Conservation (phyloP, 2,113 vertebrate species). For the Hippocampus mohnikei region DNA sequence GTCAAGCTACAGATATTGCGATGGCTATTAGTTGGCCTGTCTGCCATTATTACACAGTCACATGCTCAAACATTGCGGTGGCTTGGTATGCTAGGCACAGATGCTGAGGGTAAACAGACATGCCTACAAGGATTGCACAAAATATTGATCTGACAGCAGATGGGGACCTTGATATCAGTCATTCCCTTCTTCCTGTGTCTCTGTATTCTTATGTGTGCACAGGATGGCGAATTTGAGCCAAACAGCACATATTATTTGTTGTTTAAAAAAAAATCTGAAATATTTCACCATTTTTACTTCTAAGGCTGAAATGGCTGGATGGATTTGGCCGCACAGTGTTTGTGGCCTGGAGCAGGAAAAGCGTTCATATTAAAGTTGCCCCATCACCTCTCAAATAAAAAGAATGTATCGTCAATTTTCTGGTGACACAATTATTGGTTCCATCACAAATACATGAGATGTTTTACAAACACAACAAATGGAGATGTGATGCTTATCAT, state of each 20-base stretch:
- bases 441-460: not conserved
- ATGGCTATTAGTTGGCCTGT: constrained; percentile 75
- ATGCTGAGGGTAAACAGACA: constrained; percentile 76
- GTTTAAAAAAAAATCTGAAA: constrained; percentile 19
- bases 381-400: too few relatives aligned
- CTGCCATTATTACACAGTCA: constrained; percentile 82
- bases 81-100: constrained; percentile 73
- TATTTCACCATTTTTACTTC: constrained; percentile 2
- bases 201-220: constrained; percentile 41
- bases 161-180: constrained; percentile 71
- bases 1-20: constrained; percentile 80
- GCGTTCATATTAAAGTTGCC: not conserved
- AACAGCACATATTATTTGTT: constrained; percentile 35
- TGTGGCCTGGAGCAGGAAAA: not conserved
- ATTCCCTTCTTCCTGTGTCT: constrained; percentile 53
- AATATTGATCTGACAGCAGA: constrained; percentile 81
- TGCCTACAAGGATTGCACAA: constrained; percentile 72
- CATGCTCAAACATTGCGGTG: constrained; percentile 74
- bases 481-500: too few relatives aligned
- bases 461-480: not conserved
- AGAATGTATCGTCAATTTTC: not conserved
- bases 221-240: constrained; percentile 41
- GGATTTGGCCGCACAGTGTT: not conserved
- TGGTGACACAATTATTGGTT: too few relatives aligned
- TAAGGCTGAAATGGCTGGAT: not conserved